phyloP scores from a whole-genome alignment of 2,888 invertebrate genomes.

The Agrochola macilenta region DNA sequence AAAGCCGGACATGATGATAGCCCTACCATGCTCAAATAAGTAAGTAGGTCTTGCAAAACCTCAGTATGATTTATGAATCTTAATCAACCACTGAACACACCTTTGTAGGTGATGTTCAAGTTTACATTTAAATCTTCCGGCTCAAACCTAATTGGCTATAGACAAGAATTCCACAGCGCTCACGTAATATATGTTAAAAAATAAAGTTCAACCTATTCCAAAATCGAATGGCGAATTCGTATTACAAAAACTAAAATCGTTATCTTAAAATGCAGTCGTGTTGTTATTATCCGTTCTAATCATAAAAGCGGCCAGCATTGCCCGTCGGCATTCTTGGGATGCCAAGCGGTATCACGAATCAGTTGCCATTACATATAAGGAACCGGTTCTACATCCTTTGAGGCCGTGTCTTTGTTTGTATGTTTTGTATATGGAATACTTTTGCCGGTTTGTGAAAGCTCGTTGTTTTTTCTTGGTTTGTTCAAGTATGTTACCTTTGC shows the following conservation, averaged over 20 bases:
- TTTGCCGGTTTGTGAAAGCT: constrained; percentile 62
- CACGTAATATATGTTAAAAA: constrained; percentile 37
- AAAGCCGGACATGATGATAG: too few relatives aligned
- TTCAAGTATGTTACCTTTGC: constrained; percentile 2
- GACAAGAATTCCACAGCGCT: constrained; percentile 40
- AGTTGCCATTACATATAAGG: constrained; percentile 69
- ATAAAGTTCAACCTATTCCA: constrained; percentile 31
- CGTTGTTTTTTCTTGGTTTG: constrained; percentile 6
- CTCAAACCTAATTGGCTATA: constrained; percentile 10
- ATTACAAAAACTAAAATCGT: constrained; percentile 41
- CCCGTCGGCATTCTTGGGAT: constrained; percentile 74
- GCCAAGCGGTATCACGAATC: constrained; percentile 72
- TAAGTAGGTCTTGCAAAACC: background rate
- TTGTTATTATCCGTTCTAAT: constrained; percentile 62
- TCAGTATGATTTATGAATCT: background rate
- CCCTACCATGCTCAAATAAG: background rate
- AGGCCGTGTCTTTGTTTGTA: constrained; percentile 74
- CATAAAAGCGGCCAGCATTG: constrained; percentile 68
- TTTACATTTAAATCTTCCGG: constrained; percentile 35
- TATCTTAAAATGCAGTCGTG: constrained; percentile 65
- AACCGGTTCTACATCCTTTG: constrained; percentile 83
- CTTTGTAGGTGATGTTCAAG: constrained; percentile 18
- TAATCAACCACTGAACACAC: constrained; percentile 16
- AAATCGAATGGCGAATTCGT: constrained; percentile 39
- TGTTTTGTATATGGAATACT: constrained; percentile 69